phyloP scores from a whole-genome alignment of 2,888 invertebrate genomes.

The Cartodere bifasciata region DNA sequence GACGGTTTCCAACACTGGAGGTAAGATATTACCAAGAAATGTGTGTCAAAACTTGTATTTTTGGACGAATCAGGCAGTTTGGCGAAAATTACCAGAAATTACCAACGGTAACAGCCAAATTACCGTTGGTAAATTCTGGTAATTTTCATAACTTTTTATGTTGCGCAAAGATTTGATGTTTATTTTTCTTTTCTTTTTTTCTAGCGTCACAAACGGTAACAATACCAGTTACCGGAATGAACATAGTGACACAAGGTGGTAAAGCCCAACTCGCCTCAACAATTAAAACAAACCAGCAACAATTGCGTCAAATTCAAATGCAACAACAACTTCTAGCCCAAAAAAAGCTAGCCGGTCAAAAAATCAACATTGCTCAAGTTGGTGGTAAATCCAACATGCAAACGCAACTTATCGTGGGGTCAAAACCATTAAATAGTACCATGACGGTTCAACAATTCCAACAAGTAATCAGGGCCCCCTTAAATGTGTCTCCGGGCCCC shows the following conservation, averaged over 20 bases:
- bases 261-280: constrained; percentile 36
- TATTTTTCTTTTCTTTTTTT: constrained; percentile 14
- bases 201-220: constrained; percentile 36
- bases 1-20: constrained; percentile 37
- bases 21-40: constrained; percentile 14
- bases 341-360: constrained; percentile 45
- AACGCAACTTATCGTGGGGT: constrained; percentile 58
- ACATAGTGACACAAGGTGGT: constrained; percentile 33
- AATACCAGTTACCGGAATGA: constrained; percentile 40
- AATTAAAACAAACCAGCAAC: constrained; percentile 43
- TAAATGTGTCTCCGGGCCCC: constrained; percentile 41
- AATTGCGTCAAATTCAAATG: constrained; percentile 50
- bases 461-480: constrained; percentile 43
- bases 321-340: constrained; percentile 44
- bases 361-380: constrained; percentile 46
- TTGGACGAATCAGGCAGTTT: too few species aligned
- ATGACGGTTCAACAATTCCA: constrained; percentile 65
- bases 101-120: too few species aligned
- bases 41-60: too few species aligned
- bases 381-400: constrained; percentile 39
- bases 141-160: too few species aligned
- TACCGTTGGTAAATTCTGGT: too few species aligned
- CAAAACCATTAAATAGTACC: constrained; percentile 46
- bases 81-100: too few species aligned
- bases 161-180: too few species aligned